A percentile compares a stretch with the other conserved stretches of the same genome.
Conservation (phyloP, 2,888 invertebrate species). For the Cantharis lateralis region DNA sequence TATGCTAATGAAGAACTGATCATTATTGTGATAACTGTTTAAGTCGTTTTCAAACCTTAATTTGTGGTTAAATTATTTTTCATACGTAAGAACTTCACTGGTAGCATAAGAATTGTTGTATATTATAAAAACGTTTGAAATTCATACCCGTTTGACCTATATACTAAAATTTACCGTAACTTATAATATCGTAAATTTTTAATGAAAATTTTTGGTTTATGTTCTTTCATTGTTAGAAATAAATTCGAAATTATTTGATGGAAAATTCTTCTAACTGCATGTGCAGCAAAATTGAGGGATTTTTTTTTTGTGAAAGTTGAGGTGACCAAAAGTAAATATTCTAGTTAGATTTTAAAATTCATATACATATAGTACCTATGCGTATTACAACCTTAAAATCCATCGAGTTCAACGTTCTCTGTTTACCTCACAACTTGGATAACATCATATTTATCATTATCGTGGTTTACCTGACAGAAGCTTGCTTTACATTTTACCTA, state of each 20-base stretch:
- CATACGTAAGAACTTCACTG: background rate
- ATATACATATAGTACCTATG: conserved; percentile 13
- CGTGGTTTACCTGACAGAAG: conserved; percentile 31
- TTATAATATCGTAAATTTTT: background rate
- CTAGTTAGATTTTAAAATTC: conserved; percentile 23
- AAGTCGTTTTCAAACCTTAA: background rate
- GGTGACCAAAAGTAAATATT: background rate
- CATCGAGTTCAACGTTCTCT: conserved; percentile 33
- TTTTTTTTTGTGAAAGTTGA: background rate
- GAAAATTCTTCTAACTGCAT: background rate
- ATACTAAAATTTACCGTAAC: background rate
- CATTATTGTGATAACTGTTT: background rate
- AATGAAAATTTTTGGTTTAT: background rate
- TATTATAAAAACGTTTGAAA: background rate
- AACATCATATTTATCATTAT: conserved; percentile 27
- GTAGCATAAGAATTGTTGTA: background rate
- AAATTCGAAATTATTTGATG: background rate
- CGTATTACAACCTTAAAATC: conserved; percentile 13
- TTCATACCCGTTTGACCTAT: background rate
- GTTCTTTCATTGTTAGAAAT: background rate
- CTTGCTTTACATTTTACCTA: conserved; percentile 26
- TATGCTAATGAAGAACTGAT: background rate
- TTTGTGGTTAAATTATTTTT: background rate
- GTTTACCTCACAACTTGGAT: conserved; percentile 31
- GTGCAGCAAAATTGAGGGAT: background rate